Base-by-base conservation (phyloP, 2,888 invertebrate species). In the Altica lythri region DNA sequence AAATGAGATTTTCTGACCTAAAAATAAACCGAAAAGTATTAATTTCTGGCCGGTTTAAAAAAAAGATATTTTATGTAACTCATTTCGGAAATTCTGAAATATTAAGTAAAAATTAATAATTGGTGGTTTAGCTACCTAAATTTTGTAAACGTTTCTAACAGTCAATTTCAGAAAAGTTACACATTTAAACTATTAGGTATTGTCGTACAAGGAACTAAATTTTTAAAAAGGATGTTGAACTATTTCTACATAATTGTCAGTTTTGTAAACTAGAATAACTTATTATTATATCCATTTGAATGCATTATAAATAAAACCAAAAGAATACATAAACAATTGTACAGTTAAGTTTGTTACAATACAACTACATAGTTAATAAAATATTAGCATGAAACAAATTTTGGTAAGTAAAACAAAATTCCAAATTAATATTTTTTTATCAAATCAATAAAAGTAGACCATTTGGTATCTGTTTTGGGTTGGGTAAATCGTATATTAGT, bases 241-340 rank as follows among this genome's bases (percentile, higher is more conserved):
- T 32, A 37, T 51, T 55, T 43, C 50, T 32, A 34, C 8, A 34
- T 29, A 45, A 46, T 55, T 10, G 42, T 46, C 34, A 40, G 30
- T 45, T 48, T 44, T 53, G 27, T 53, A 27, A 48, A 55, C 42
- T 30, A 46, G 30, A 38, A 44, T 42, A 42, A 49, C 38, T 30
- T 53, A 13, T 50, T 27, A 53, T 53, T 46, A 53, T 34, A 50
- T 32, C 10, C 8, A 34, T 14, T 35, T 51, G 16, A 45, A 48
- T 49, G 6, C 5, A n/a, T 34, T 57, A 57, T 57, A 57, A 53
- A 53, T 42, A 50, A 43, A 44, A 40, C 25, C 19, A 40, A 34
- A n/a, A n/a, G n/a, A n/a, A n/a, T n/a, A n/a, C n/a, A n/a, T n/a
- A n/a, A n/a, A n/a, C n/a, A n/a, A n/a, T n/a, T n/a, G n/a, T n/a